Evolutionary conservation across 2,888 invertebrate species (phyloP), one percentile per base, ranked within the genome.

Genomic region (Latrodectus hesperus): DNA sequence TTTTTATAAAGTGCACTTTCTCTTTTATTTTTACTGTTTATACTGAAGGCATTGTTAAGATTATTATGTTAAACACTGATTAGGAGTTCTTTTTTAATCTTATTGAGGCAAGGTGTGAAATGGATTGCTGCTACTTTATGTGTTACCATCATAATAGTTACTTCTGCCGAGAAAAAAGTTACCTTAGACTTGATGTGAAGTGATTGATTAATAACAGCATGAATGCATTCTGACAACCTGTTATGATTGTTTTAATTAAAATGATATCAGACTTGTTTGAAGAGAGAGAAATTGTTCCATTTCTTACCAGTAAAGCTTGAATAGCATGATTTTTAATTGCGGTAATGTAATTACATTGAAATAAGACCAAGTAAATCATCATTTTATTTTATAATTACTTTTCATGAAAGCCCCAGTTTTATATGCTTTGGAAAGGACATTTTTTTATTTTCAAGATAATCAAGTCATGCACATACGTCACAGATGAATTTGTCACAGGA

Each of bases 81-180:
- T 81, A 22, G 6, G 38, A 60, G 53, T 74, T 80, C 65, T 81
- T 67, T 74, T 82, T 68, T 55, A 22, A 76, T 55, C 60, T 60
- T n/a, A 60, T 82, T 74, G 22, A 52, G 38, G 49, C 12, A 70
- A 83, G 76, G 83, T 83, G 83, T 83, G 83, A 83, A 83, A 83
- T 83, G 76, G 83, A 83, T 83, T 83, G 83, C 83, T 52, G 70
- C 55, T 64, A 53, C 17, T 60, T 82, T 67, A 17, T 52, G 82
- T 12, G 55, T 51, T 17, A 10, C n/a, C 49, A 38, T 26, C 10
- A 49, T 52, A 12, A 14, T 38, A 70, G 51, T 16, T 49, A 70
- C 70, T 38, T 70, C 5, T 22, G 52, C 17, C 17, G 9, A 49
- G n/a, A 16, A 51, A 16, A 5, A 52, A 52, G 51, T 6, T 3